Conservation (phyloP, 2,113 vertebrate species). For the Rhizomys pruinosus region DNA sequence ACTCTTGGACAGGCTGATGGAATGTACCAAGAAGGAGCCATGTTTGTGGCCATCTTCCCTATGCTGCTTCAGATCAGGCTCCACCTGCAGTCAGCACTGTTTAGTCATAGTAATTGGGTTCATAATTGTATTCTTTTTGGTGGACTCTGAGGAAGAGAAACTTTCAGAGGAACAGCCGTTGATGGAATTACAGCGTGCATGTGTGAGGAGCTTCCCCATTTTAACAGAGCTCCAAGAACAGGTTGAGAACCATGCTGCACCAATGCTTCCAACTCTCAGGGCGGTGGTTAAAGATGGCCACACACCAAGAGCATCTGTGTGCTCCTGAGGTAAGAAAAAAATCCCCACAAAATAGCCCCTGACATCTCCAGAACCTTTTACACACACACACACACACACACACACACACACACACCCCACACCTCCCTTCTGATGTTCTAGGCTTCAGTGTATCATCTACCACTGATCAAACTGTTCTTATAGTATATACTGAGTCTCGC, state of each 20-base stretch:
- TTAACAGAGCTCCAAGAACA: not conserved
- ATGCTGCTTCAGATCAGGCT: conserved; percentile 35
- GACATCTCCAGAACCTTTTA: not conserved
- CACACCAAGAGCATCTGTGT: not conserved
- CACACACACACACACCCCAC: not conserved
- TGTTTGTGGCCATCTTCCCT: not conserved
- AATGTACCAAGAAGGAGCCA: conserved; percentile 35
- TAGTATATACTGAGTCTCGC: not conserved
- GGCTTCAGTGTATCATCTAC: not conserved
- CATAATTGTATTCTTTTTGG: conserved; percentile 33
- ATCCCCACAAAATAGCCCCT: not conserved
- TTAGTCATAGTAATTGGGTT: conserved; percentile 49
- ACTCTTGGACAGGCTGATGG: not conserved
- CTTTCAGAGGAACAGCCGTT: not conserved
- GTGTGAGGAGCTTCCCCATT: not conserved
- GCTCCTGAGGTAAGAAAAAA: not conserved
- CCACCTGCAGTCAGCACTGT: not conserved
- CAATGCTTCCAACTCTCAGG: not conserved
- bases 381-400: too few relatives aligned
- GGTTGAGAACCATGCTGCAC: not conserved
- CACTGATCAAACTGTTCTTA: too few relatives aligned
- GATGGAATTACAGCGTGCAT: not conserved
- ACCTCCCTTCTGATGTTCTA: not conserved
- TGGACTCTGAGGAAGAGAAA: not conserved
- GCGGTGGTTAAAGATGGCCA: not conserved